phyloP scores from a whole-genome alignment of 2,888 invertebrate species.

The Erebia aethiops region DNA sequence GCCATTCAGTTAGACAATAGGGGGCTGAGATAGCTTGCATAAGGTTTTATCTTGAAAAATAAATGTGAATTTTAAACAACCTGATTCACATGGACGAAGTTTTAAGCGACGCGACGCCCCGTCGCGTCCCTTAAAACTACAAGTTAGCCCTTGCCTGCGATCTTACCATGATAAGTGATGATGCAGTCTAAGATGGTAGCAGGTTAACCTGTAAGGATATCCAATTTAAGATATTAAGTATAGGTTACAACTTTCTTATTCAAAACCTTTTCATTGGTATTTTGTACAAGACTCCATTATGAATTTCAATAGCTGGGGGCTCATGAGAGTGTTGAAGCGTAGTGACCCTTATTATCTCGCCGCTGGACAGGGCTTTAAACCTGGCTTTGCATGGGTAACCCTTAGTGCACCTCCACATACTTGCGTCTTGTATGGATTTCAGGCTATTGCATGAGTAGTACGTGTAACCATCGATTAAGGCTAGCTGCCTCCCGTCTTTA shows the following conservation, averaged over 20 bases:
- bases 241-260: not conserved
- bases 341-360: constrained; percentile 46
- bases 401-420: constrained; percentile 57
- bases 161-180: too few species aligned
- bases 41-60: too few species aligned
- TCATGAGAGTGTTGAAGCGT: constrained; percentile 49
- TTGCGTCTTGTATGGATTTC: constrained; percentile 34
- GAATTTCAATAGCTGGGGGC: constrained; percentile 46
- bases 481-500: constrained; percentile 51
- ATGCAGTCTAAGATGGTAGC: too few species aligned
- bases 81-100: too few species aligned
- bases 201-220: too few species aligned
- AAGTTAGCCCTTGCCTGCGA: too few species aligned
- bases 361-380: constrained; percentile 50
- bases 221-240: too few species aligned
- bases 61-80: too few species aligned
- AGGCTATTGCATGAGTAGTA: constrained; percentile 47
- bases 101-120: too few species aligned
- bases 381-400: constrained; percentile 57
- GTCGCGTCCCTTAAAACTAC: too few species aligned
- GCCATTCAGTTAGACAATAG: too few species aligned
- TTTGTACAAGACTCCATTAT: constrained; percentile 41
- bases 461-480: constrained; percentile 52
- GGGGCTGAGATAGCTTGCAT: too few species aligned
- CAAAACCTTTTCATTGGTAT: not conserved